These are phyloP conservation scores for Cercopithecus mitis DNA, from an alignment of 2,797 vertebrate species.

Conservation along the genomic window DNA sequence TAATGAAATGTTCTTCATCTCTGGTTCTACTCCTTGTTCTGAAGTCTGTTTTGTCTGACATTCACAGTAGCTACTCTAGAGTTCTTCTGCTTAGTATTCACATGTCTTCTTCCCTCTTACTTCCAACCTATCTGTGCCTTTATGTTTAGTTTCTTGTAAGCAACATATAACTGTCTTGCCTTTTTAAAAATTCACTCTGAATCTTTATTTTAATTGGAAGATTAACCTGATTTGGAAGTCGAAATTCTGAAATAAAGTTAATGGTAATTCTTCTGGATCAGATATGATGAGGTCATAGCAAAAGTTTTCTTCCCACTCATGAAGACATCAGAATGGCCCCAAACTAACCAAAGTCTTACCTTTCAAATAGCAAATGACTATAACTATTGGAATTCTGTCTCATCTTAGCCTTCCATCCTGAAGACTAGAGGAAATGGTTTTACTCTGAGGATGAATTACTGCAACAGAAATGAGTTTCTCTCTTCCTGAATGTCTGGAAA, in stretches of 20 bases:
- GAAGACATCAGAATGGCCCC: not conserved
- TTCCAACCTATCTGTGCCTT: not conserved
- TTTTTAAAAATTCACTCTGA: not conserved
- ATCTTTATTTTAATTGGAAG: not conserved
- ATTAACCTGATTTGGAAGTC: not conserved
- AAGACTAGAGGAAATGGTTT: not conserved
- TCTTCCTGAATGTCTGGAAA: not conserved
- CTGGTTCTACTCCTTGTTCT: not conserved
- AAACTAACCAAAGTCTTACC: not conserved
- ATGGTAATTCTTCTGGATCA: not conserved
- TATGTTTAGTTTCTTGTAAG: not conserved
- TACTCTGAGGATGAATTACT: not conserved
- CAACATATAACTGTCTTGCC: not conserved
- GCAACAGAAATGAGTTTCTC: not conserved
- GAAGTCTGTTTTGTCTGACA: not conserved
- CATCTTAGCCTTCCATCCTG: not conserved
- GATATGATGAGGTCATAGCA: not conserved
- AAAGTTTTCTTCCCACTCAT: not conserved
- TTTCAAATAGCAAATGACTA: not conserved
- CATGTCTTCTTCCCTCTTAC: not conserved
- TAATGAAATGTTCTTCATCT: not conserved
- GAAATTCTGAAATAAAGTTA: conserved; percentile 5
- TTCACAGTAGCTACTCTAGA: not conserved
- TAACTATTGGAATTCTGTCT: not conserved
- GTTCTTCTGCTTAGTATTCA: not conserved